Evolutionary conservation across 30 jellyfish, hydroid and myxozoan genomes (phyloP).

Genomic region (Sanderia malayensis): DNA sequence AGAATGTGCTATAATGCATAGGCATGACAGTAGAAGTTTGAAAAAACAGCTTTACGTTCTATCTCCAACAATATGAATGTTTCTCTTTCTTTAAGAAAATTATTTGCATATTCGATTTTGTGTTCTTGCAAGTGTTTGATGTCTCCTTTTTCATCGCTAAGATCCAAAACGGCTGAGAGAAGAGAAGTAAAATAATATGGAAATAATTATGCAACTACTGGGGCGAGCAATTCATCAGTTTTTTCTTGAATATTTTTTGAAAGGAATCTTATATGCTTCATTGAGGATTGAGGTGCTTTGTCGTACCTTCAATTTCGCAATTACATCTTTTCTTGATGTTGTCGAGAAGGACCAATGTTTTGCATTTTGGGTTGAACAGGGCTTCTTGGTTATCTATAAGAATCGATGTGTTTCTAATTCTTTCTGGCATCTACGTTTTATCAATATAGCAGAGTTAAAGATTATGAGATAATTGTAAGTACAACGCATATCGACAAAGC

Average conservation of each 20-base stretch:
- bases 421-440: neutral
- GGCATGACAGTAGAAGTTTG: neutral
- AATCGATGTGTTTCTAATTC: neutral
- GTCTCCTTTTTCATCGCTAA: slow-evolving; percentile 59
- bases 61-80: slow-evolving; percentile 32
- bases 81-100: slow-evolving; percentile 50
- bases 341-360: slow-evolving; percentile 44
- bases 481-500: neutral
- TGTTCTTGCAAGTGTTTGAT: slow-evolving; percentile 49
- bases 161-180: slow-evolving; percentile 58
- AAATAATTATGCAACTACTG: too few species aligned
- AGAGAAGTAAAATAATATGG: too few species aligned
- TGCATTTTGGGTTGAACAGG: slow-evolving; percentile 60
- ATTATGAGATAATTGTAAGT: neutral
- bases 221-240: too few species aligned
- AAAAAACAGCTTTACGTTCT: neutral
- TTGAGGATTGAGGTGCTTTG: too few species aligned
- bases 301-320: slow-evolving; percentile 35
- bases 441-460: neutral
- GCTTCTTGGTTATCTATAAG: slow-evolving; percentile 34
- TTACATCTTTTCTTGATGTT: slow-evolving; percentile 52
- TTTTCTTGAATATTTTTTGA: too few species aligned
- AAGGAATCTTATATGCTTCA: too few species aligned
- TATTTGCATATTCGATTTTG: slow-evolving; percentile 29
- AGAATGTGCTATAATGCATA: neutral